Conservation (phyloP, 2,113 vertebrate species). For the Hydropotes inermis region DNA sequence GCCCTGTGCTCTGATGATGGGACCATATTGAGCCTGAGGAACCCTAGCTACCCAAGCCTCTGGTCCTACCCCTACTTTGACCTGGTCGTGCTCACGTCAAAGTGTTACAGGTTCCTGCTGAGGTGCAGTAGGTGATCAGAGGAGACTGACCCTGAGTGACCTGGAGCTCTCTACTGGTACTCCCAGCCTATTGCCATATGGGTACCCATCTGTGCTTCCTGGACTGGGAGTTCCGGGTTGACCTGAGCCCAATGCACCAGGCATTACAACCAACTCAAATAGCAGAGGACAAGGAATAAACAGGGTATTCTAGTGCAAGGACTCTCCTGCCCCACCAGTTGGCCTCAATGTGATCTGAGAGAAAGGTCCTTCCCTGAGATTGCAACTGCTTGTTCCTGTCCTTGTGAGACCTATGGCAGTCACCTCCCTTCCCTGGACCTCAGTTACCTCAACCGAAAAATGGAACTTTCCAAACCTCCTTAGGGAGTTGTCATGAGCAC, state of each 20-base stretch:
- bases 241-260: background rate
- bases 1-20: background rate
- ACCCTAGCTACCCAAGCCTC: background rate
- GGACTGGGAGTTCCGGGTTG: background rate
- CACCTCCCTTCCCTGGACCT: background rate
- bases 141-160: background rate
- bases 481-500: accelerated
- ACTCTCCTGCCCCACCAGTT: background rate
- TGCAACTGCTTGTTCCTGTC: accelerated
- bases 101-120: background rate
- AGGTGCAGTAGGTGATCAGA: background rate
- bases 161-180: background rate
- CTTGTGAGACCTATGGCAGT: background rate
- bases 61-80: background rate
- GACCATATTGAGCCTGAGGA: accelerated
- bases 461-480: background rate
- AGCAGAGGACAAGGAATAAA: background rate
- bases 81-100: accelerated
- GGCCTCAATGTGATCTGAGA: accelerated
- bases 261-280: background rate
- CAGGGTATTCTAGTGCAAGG: background rate
- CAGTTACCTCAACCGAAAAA: background rate
- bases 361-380: background rate
- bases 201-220: background rate
- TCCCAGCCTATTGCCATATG: background rate